Conservation (phyloP, 1,140 invertebrate genomes). For the Lutraria rhynchaena region DNA sequence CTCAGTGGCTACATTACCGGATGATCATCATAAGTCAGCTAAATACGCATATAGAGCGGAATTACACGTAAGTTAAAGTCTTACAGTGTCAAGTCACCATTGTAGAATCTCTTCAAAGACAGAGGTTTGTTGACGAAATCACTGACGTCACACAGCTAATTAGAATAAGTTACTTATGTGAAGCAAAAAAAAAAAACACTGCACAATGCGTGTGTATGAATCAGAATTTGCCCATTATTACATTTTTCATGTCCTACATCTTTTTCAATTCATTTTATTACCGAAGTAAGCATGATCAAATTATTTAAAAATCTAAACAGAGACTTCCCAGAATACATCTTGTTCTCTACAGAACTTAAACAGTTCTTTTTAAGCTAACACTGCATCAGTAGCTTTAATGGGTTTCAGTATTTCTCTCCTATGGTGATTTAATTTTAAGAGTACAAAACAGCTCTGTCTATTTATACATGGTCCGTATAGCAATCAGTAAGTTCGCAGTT, state of each 20-base stretch:
- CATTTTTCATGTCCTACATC: background rate
- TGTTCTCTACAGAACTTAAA: background rate
- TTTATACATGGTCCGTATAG: background rate
- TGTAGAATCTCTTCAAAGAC: too few species aligned
- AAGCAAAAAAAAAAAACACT: background rate
- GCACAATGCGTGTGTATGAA: background rate
- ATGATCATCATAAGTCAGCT: slow-evolving; percentile 34
- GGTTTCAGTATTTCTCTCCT: background rate
- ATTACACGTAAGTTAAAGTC: slow-evolving; percentile 38
- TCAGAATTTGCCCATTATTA: background rate
- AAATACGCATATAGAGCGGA: slow-evolving; percentile 56
- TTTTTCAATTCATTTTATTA: background rate
- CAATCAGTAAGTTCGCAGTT: background rate
- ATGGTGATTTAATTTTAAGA: too few species aligned
- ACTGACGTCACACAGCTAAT: background rate
- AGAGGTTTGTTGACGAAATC: too few species aligned
- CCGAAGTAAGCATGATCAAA: too few species aligned
- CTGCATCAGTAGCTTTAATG: background rate
- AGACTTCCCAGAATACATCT: too few species aligned
- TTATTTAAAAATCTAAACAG: too few species aligned
- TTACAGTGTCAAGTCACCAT: background rate
- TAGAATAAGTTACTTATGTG: background rate
- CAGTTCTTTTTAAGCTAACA: background rate
- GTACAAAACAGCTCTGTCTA: too few species aligned
- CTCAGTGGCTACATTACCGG: slow-evolving; percentile 4